phyloP scores from a whole-genome alignment of 2,888 invertebrate species.

The Achlya flavicornis region DNA sequence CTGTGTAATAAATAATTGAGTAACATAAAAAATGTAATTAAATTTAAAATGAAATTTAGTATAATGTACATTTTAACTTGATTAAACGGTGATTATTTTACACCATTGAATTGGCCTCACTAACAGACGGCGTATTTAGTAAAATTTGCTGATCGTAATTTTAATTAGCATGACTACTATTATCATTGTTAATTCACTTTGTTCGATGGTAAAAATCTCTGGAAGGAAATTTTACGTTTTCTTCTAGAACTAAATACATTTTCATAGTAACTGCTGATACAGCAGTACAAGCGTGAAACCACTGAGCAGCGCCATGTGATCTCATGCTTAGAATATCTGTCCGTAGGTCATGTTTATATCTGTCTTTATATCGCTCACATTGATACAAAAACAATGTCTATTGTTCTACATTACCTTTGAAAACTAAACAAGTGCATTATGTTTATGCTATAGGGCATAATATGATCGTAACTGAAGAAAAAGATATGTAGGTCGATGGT shows the following conservation, averaged over 20 bases:
- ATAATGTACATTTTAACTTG: too few relatives aligned
- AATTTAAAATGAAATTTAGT: not conserved
- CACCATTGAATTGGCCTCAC: too few relatives aligned
- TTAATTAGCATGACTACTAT: too few relatives aligned
- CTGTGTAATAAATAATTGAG: not conserved
- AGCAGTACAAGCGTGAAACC: too few relatives aligned
- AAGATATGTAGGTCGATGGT: not conserved
- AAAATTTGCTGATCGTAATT: too few relatives aligned
- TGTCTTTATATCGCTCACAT: conserved; percentile 32
- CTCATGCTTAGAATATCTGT: conserved; percentile 17
- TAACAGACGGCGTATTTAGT: too few relatives aligned
- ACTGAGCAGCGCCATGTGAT: conserved; percentile 16
- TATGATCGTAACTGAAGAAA: not conserved
- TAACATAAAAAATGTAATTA: conserved; percentile 11
- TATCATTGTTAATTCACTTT: too few relatives aligned
- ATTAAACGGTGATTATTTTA: not conserved
- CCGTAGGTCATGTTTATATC: conserved; percentile 37
- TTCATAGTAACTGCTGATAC: too few relatives aligned
- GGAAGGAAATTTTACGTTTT: too few relatives aligned
- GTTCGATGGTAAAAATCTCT: too few relatives aligned
- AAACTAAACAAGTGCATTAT: conserved; percentile 33
- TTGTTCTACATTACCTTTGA: conserved; percentile 53
- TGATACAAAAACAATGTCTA: conserved; percentile 55
- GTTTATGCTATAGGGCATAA: not conserved
- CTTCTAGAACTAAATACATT: too few relatives aligned